Evolutionary conservation across 1,140 invertebrate species (phyloP).

Genomic region (Grapholita molesta): DNA sequence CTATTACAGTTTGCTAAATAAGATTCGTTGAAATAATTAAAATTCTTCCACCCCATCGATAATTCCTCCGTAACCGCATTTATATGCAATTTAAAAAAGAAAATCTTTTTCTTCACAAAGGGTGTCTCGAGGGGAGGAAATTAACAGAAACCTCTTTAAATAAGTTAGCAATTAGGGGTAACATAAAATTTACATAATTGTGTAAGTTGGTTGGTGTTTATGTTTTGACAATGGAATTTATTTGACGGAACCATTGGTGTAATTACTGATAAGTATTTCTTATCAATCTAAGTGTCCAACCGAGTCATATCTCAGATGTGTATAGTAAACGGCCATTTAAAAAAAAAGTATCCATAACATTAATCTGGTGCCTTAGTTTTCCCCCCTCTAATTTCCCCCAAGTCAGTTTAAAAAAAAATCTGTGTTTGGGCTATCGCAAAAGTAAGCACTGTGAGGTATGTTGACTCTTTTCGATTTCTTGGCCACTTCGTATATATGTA

Average conservation of each 20-base stretch:
- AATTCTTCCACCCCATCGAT: slow-evolving; percentile 58
- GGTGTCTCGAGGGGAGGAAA: slow-evolving; percentile 36
- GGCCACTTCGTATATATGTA: no score
- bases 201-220: slow-evolving; percentile 71
- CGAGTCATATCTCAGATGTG: not conserved
- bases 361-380: no score
- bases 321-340: not conserved
- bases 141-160: slow-evolving; percentile 74
- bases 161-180: slow-evolving; percentile 75
- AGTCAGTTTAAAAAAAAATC: no score
- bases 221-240: slow-evolving; percentile 67
- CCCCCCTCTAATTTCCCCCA: no score
- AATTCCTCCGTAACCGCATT: slow-evolving; percentile 63
- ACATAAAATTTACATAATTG: slow-evolving; percentile 77
- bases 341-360: no score
- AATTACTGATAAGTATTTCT: not conserved
- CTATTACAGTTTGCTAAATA: no score
- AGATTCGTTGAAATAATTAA: slow-evolving; percentile 24
- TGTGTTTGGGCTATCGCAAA: no score
- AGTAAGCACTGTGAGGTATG: no score
- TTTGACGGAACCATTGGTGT: slow-evolving; percentile 24
- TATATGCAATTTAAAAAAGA: slow-evolving; percentile 67
- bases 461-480: no score
- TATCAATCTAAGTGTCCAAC: not conserved
- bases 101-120: slow-evolving; percentile 49